Conservation (phyloP, 2,113 vertebrate species). For the Apaloderma vittatum region DNA sequence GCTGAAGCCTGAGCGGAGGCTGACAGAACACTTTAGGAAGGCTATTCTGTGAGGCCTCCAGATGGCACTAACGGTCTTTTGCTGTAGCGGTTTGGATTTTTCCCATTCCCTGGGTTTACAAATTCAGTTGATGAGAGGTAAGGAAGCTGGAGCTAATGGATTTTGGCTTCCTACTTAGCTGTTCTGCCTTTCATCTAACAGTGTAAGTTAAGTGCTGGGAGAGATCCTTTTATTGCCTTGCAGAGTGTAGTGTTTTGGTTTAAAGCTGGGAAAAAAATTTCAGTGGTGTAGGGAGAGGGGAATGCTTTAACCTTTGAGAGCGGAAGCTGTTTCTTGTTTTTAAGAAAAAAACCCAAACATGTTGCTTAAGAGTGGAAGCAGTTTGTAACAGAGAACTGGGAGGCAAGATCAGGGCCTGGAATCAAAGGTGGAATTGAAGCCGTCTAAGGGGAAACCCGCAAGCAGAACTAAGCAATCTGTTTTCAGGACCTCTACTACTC, state of each 20-base stretch:
- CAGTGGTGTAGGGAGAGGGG: background rate
- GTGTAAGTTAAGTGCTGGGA: background rate
- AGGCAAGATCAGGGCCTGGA: background rate
- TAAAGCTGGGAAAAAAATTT: background rate
- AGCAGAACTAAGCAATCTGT: background rate
- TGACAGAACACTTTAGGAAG: background rate
- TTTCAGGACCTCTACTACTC: background rate
- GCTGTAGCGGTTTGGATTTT: background rate
- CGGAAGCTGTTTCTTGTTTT: background rate
- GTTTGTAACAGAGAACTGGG: background rate
- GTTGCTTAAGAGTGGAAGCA: background rate
- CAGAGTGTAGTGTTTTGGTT: background rate
- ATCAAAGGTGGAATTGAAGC: background rate
- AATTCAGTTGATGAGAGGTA: background rate
- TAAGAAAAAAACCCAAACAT: accelerated
- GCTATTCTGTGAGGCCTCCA: background rate
- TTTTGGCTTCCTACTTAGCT: background rate
- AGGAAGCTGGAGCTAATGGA: background rate
- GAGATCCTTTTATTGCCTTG: background rate
- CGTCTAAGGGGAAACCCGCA: background rate
- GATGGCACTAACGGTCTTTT: slow-evolving; percentile 45
- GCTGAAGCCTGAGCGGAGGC: background rate
- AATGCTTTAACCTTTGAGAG: background rate
- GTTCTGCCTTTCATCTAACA: background rate
- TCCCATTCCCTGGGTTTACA: background rate